Percentiles rank a stretch among this genome's conserved stretches.
These are phyloP conservation scores for Eubucco bourcierii DNA, from an alignment of 2,113 vertebrate genomes.

Conservation along the genomic window DNA sequence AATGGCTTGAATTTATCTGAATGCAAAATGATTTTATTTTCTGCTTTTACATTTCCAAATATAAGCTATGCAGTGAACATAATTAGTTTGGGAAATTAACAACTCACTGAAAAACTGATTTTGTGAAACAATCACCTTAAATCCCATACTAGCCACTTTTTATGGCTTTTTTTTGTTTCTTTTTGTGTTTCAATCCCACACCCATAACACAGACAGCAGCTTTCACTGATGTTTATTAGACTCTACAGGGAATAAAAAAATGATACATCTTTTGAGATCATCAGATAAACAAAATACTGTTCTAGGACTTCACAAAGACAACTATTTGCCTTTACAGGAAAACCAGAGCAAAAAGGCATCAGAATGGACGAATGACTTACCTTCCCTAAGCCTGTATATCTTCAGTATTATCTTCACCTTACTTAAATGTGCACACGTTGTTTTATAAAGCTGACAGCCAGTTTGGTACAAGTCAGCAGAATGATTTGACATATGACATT, in stretches of 20 bases:
- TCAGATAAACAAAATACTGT: background rate
- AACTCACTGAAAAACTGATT: background rate
- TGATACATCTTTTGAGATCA: background rate
- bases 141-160: background rate
- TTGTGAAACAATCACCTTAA: background rate
- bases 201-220: background rate
- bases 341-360: background rate
- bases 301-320: background rate
- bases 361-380: background rate
- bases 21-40: background rate
- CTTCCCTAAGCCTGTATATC: background rate
- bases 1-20: accelerated
- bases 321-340: background rate
- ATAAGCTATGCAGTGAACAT: background rate
- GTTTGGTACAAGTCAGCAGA: background rate
- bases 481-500: background rate
- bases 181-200: background rate
- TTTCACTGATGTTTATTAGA: background rate
- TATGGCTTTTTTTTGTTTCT: accelerated
- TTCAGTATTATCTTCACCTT: background rate
- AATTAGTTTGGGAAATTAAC: background rate
- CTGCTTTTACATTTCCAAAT: background rate
- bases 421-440: accelerated
- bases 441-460: background rate
- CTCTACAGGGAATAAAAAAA: background rate